phyloP scores from a whole-genome alignment of 2,113 vertebrate genomes.

The Vidua macroura region DNA sequence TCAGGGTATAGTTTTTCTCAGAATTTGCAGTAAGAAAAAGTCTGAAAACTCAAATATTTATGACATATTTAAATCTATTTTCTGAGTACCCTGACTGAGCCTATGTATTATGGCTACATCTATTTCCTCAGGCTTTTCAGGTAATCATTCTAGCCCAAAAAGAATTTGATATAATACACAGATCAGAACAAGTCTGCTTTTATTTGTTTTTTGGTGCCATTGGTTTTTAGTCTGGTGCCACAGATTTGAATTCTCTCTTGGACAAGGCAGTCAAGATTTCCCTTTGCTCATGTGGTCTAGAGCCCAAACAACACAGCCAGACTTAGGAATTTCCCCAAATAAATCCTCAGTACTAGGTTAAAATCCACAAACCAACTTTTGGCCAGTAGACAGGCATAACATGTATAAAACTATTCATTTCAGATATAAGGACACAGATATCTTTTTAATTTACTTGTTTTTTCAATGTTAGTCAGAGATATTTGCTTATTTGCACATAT shows the following conservation, averaged over 20 bases:
- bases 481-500: constrained; percentile 30
- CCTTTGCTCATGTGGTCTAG: background rate
- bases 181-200: background rate
- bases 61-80: background rate
- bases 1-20: background rate
- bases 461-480: background rate
- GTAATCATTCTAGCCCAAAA: background rate
- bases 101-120: background rate
- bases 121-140: background rate
- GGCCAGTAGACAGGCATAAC: background rate
- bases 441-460: background rate
- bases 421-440: background rate
- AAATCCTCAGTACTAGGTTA: background rate
- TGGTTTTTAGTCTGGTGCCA: background rate
- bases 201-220: background rate
- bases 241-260: background rate
- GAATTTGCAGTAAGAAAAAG: background rate
- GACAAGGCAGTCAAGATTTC: background rate
- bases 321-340: background rate
- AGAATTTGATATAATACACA: background rate
- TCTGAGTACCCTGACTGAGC: background rate
- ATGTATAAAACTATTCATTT: background rate
- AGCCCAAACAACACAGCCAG: background rate
- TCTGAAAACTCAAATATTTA: background rate
- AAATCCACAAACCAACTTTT: background rate